A percentile compares a stretch with the other conserved stretches of the same genome.
Evolutionary conservation across 2,797 vertebrate genomes (phyloP).

Genomic region (Oreochromis mossambicus): DNA sequence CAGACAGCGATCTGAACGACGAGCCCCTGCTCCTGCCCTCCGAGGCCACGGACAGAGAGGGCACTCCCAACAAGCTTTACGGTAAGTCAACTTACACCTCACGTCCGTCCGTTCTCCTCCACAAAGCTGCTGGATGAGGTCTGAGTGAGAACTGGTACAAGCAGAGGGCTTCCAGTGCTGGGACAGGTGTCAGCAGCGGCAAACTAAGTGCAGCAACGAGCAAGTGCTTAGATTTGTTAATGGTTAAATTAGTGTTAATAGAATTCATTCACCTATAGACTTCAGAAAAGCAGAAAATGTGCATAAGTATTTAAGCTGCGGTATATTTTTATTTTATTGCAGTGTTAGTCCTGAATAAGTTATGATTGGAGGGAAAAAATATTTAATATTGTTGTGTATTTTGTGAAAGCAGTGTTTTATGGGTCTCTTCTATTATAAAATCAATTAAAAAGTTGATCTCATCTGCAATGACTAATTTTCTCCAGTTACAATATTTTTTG

Average conservation of each 20-base stretch:
- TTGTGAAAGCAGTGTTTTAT: background rate
- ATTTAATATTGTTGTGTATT: background rate
- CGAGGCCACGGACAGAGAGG: slow-evolving; percentile 90
- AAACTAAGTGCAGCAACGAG: slow-evolving; percentile 51
- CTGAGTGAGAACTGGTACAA: background rate
- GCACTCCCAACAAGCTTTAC: slow-evolving; percentile 94
- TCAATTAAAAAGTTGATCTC: background rate
- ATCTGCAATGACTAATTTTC: background rate
- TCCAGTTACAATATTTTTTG: background rate
- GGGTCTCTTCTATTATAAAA: background rate
- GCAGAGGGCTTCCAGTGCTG: slow-evolving; percentile 28
- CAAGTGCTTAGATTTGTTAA: background rate
- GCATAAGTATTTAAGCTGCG: background rate
- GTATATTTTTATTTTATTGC: background rate
- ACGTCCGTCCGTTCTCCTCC: background rate
- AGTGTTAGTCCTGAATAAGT: background rate
- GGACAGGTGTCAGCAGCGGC: slow-evolving; percentile 60
- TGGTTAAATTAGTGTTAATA: background rate
- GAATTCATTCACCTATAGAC: background rate
- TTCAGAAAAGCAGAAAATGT: background rate
- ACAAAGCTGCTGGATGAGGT: background rate
- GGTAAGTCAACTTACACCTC: slow-evolving; percentile 81
- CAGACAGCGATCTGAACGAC: slow-evolving; percentile 93
- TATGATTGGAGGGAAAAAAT: background rate
- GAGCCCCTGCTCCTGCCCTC: slow-evolving; percentile 90